A percentile compares a stretch with the other conserved stretches of the same genome.
These are phyloP conservation scores for Acronicta psi DNA, from an alignment of 2,888 invertebrate species.

Conservation along the genomic window DNA sequence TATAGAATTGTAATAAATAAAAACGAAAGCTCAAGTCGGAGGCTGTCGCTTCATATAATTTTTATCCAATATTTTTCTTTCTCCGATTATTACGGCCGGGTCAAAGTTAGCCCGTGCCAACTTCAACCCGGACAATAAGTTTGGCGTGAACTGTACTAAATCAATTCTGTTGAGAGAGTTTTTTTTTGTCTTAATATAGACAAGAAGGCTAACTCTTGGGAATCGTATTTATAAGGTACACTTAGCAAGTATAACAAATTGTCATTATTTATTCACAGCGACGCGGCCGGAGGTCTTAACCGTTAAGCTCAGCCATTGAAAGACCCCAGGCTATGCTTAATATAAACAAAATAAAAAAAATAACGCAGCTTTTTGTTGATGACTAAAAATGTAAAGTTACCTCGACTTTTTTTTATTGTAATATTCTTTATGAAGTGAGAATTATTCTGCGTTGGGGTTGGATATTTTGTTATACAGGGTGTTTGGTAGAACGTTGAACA, in stretches of 20 bases:
- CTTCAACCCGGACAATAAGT: too few species aligned
- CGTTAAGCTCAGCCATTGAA: constrained; percentile 21
- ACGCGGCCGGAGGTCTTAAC: constrained; percentile 39
- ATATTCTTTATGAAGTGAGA: neutral
- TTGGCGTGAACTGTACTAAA: too few species aligned
- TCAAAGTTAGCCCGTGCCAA: too few species aligned
- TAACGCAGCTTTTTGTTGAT: constrained; percentile 21
- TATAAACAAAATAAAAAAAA: constrained; percentile 39
- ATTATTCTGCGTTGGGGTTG: too few species aligned
- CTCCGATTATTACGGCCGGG: too few species aligned
- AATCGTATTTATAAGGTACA: constrained; percentile 10
- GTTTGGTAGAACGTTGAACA: too few species aligned
- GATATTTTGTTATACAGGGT: too few species aligned
- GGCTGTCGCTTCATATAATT: too few species aligned
- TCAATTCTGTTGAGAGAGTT: too few species aligned
- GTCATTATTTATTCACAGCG: constrained; percentile 41
- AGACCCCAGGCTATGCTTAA: constrained; percentile 12
- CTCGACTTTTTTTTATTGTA: neutral
- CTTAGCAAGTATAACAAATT: constrained; percentile 25
- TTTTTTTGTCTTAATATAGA: neutral
- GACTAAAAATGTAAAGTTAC: constrained; percentile 4
- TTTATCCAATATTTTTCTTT: too few species aligned
- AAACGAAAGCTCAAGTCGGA: too few species aligned
- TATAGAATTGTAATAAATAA: too few species aligned
- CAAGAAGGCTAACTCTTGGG: neutral